phyloP scores from a whole-genome alignment of 2,113 vertebrate species.

The Heterochromis multidens region DNA sequence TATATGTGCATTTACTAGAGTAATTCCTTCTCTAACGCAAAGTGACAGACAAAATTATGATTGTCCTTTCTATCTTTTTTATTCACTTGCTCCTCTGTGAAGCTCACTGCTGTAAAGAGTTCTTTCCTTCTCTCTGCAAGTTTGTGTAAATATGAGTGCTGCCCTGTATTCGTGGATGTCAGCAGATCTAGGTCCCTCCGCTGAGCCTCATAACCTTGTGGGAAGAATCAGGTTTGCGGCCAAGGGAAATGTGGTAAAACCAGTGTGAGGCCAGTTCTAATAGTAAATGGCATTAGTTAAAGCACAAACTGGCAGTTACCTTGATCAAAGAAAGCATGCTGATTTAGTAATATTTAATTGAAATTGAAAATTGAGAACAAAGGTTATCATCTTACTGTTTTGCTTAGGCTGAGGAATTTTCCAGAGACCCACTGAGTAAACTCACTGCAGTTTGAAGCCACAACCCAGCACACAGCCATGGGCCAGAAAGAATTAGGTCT shows the following conservation, averaged over 20 bases:
- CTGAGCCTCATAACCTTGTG: conserved; percentile 85
- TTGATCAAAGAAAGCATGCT: not conserved
- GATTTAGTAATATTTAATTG: not conserved
- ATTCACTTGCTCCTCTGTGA: not conserved
- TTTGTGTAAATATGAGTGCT: conserved; percentile 87
- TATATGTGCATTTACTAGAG: conserved; percentile 72
- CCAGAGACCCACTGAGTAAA: conserved; percentile 43
- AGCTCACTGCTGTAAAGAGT: conserved; percentile 74
- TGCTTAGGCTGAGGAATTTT: conserved; percentile 52
- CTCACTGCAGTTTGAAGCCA: conserved; percentile 38
- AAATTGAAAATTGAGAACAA: not conserved
- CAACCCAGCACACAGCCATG: conserved; percentile 7
- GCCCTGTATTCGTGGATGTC: conserved; percentile 82
- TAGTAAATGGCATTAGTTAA: conserved; percentile 78
- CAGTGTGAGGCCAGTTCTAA: conserved; percentile 84
- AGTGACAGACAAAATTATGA: conserved; percentile 90
- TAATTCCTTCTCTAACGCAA: conserved; percentile 86
- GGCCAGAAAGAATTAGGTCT: conserved; percentile 43
- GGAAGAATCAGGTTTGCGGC: conserved; percentile 82
- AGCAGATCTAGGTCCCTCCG: conserved; percentile 87
- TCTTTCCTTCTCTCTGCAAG: conserved; percentile 78
- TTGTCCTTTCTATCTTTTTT: conserved; percentile 14
- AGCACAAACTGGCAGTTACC: not conserved
- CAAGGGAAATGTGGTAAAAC: conserved; percentile 88
- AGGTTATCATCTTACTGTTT: conserved; percentile 37